Percentiles rank a stretch among this genome's conserved stretches.
Evolutionary conservation across 2,797 vertebrate genomes (phyloP).

Genomic region (Ispidina picta): DNA sequence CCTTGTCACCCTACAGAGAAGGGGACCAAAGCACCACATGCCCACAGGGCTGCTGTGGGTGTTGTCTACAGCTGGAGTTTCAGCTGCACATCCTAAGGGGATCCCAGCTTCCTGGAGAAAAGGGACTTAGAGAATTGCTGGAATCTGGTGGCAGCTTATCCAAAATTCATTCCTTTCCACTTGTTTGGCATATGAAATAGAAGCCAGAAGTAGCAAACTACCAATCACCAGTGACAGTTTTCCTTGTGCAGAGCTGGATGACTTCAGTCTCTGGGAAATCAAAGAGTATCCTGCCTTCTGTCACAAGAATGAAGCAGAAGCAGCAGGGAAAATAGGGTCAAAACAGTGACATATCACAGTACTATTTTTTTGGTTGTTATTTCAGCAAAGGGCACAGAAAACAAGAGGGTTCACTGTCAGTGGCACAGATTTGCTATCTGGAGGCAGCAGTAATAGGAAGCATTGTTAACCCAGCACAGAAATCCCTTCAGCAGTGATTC

Average conservation of each 20-base stretch:
- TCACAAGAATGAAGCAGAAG: not conserved
- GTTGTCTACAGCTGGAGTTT: not conserved
- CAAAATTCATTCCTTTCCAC: not conserved
- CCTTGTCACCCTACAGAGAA: not conserved
- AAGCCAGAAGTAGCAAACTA: not conserved
- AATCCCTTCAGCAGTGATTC: not conserved
- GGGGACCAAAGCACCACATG: not conserved
- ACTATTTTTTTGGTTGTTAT: not conserved
- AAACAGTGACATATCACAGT: not conserved
- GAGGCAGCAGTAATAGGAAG: not conserved
- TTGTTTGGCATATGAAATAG: not conserved
- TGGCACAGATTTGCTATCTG: not conserved
- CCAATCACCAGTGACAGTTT: not conserved
- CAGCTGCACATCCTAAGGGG: not conserved
- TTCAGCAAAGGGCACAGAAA: not conserved
- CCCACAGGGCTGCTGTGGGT: not conserved
- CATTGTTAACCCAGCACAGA: not conserved
- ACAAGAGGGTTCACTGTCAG: constrained; percentile 36
- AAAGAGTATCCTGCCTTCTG: not conserved
- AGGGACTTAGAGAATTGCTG: not conserved
- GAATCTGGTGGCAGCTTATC: not conserved
- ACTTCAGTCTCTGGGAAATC: not conserved
- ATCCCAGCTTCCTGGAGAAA: not conserved
- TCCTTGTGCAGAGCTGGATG: not conserved
- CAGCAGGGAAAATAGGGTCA: not conserved